Percentiles rank a stretch among this genome's conserved stretches.
Conservation (phyloP, 2,113 vertebrate species). For the Phaetusa simplex region DNA sequence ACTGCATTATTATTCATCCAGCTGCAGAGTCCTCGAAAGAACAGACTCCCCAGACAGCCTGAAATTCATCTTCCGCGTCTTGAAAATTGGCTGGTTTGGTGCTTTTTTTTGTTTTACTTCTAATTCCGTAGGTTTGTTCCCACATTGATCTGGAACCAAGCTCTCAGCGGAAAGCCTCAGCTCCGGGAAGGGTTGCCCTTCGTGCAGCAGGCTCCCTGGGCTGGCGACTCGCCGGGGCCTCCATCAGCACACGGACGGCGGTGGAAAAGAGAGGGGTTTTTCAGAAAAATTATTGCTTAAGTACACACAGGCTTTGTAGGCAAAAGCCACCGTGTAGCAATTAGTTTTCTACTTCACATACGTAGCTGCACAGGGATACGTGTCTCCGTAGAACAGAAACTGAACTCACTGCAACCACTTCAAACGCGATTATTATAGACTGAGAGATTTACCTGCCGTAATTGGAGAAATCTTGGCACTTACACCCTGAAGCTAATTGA, state of each 20-base stretch:
- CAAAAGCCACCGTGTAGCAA: not conserved
- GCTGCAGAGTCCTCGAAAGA: not conserved
- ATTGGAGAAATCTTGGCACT: slow-evolving; percentile 62
- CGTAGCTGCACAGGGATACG: not conserved
- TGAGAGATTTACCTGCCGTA: slow-evolving; percentile 57
- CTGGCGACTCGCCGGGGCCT: not conserved
- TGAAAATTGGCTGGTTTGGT: not conserved
- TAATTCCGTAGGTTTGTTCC: not conserved
- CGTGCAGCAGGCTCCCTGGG: not conserved
- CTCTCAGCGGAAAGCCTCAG: not conserved
- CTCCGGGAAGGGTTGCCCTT: not conserved
- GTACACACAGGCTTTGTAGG: not conserved
- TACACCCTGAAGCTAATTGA: slow-evolving; percentile 68
- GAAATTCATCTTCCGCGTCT: not conserved
- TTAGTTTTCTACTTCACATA: not conserved
- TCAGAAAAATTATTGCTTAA: not conserved
- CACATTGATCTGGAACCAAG: not conserved
- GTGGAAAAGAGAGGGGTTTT: no score
- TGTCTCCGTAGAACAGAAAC: not conserved
- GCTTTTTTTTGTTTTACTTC: not conserved
- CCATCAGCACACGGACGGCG: not conserved
- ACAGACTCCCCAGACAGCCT: not conserved
- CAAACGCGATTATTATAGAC: slow-evolving; percentile 61
- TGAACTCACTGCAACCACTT: slow-evolving; percentile 54
- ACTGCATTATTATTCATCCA: not conserved